phyloP scores from a whole-genome alignment of 1,140 invertebrate species.

The Anoplophora glabripennis region DNA sequence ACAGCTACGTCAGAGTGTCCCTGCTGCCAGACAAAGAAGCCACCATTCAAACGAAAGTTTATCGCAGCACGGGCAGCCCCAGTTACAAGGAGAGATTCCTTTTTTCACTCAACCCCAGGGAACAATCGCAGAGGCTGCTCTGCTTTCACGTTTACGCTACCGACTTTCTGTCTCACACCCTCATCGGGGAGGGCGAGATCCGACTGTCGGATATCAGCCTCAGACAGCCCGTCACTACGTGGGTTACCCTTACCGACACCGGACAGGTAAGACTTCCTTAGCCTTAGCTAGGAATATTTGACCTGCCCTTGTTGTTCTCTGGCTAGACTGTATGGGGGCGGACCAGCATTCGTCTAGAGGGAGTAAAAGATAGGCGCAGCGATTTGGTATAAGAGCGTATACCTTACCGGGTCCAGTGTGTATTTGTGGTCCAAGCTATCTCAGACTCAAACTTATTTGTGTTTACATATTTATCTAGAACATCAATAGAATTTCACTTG shows the following conservation, averaged over 20 bases:
- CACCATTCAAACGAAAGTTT: constrained; percentile 73
- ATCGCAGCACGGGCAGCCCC: constrained; percentile 63
- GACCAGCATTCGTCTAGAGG: no score
- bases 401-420: no score
- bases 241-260: constrained; percentile 63
- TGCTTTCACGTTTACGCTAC: constrained; percentile 63
- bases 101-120: constrained; percentile 58
- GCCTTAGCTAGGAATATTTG: no score
- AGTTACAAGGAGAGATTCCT: constrained; percentile 74
- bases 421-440: no score
- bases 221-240: constrained; percentile 58
- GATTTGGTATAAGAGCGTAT: no score
- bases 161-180: constrained; percentile 61
- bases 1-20: constrained; percentile 74
- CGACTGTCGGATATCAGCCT: constrained; percentile 60
- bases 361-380: no score
- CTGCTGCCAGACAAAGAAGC: constrained; percentile 69
- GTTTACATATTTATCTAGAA: no score
- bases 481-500: no score
- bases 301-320: no score
- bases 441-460: no score
- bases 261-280: constrained; percentile 61
- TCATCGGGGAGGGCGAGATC: constrained; percentile 65
- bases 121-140: constrained; percentile 51
- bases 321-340: no score